These are phyloP conservation scores for Drosophila neonasuta DNA, from an alignment of 2,888 invertebrate genomes.

Conservation along the genomic window DNA sequence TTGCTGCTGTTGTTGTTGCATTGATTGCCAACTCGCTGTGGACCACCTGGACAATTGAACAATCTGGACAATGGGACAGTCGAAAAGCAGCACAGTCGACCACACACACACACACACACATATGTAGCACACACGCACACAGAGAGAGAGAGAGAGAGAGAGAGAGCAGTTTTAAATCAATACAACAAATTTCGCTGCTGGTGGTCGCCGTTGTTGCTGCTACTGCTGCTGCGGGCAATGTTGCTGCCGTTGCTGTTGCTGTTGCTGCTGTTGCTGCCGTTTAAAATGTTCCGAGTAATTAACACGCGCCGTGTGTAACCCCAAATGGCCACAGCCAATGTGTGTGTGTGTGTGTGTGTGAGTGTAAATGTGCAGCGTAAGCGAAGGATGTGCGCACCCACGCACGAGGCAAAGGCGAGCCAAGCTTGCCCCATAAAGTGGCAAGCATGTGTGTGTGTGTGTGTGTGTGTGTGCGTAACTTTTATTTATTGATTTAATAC, in stretches of 20 bases:
- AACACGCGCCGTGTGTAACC: conserved; percentile 75
- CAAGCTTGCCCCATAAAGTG: conserved; percentile 47
- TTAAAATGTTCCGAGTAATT: conserved; percentile 76
- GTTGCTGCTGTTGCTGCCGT: conserved; percentile 46
- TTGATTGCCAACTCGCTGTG: conserved; percentile 64
- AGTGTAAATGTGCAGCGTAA: conserved; percentile 69
- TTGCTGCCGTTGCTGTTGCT: conserved; percentile 8
- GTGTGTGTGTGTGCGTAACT: conserved; percentile 53
- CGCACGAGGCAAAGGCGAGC: conserved; percentile 37
- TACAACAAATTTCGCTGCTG: conserved; percentile 70
- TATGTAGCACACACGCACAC: background rate
- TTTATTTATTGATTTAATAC: conserved; percentile 76
- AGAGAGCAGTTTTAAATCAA: conserved; percentile 62
- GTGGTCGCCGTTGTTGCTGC: conserved; percentile 42
- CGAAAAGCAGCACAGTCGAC: background rate
- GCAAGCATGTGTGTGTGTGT: conserved; percentile 23
- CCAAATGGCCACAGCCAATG: conserved; percentile 56
- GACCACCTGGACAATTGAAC: conserved; percentile 41
- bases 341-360: conserved; percentile 15
- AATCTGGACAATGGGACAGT: background rate
- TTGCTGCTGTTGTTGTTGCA: conserved; percentile 12
- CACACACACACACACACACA: conserved; percentile 4
- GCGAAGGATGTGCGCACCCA: conserved; percentile 43
- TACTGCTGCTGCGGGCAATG: conserved; percentile 8
- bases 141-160: no score